These are phyloP conservation scores for Kobus ellipsiprymnus DNA, from an alignment of 2,113 vertebrate species.

Conservation along the genomic window DNA sequence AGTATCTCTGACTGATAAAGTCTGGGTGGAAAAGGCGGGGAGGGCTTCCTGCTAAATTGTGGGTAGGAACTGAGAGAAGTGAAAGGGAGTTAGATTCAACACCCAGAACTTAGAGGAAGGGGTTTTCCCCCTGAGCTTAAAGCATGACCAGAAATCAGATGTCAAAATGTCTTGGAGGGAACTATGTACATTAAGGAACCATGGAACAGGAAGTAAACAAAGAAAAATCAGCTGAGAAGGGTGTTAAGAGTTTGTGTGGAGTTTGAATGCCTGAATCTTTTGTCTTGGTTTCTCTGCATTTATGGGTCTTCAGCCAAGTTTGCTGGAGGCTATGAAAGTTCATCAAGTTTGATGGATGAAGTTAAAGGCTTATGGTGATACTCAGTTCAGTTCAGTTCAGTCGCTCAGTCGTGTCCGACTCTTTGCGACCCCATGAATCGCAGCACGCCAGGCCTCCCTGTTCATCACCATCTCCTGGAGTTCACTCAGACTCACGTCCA, in stretches of 20 bases:
- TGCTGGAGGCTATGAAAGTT: neutral
- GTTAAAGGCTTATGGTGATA: neutral
- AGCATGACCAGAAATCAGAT: too few relatives aligned
- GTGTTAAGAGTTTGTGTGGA: neutral
- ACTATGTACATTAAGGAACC: neutral
- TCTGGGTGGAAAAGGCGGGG: neutral
- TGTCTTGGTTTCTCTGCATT: neutral
- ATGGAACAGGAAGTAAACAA: neutral
- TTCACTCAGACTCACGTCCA: too few relatives aligned
- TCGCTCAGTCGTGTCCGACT: too few relatives aligned
- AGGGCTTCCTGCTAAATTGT: neutral
- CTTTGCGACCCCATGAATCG: too few relatives aligned
- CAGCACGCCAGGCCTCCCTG: too few relatives aligned
- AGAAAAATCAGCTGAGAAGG: neutral
- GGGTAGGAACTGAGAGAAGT: neutral
- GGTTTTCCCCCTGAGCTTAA: neutral
- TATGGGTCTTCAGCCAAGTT: neutral
- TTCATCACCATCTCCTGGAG: too few relatives aligned
- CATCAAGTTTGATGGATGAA: neutral
- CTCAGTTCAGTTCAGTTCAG: too few relatives aligned
- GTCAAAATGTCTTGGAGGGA: neutral
- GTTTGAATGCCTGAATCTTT: neutral
- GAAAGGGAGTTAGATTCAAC: neutral
- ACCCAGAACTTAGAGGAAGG: neutral
- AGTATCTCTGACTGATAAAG: neutral